Percentiles rank a stretch among this genome's conserved stretches.
Evolutionary conservation across 2,113 vertebrate species (phyloP).

Genomic region (Laticauda laticaudata): DNA sequence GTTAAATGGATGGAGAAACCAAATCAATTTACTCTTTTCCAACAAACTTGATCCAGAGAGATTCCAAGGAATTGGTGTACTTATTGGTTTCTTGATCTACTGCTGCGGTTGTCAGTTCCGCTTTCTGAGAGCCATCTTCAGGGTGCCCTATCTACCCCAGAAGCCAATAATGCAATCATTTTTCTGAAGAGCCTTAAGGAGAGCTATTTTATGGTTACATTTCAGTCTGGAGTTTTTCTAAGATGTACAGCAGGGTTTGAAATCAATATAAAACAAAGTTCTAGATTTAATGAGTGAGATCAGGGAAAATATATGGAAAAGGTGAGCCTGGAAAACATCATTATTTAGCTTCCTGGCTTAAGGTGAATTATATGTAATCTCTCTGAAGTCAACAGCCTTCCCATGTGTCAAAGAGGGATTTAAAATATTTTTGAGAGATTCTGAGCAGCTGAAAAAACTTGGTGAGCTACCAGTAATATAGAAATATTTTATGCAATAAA

Average conservation of each 20-base stretch:
- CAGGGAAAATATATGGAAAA: constrained; percentile 36
- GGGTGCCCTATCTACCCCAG: neutral
- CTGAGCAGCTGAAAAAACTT: neutral
- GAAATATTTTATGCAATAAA: constrained; percentile 3
- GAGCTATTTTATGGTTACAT: constrained; percentile 44
- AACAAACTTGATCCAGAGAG: neutral
- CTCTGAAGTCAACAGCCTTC: neutral
- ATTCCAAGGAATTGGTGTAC: neutral
- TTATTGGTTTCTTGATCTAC: neutral
- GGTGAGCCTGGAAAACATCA: constrained; percentile 15
- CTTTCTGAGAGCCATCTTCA: neutral
- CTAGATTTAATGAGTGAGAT: constrained; percentile 37
- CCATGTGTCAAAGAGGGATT: accelerated
- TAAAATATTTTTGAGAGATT: neutral
- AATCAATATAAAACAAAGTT: constrained; percentile 36
- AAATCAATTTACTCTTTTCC: neutral
- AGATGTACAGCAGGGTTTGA: constrained; percentile 10
- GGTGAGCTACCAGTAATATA: neutral
- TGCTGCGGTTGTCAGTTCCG: neutral
- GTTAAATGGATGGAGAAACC: neutral
- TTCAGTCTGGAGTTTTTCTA: constrained; percentile 50
- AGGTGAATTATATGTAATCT: constrained; percentile 34
- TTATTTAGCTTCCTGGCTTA: neutral
- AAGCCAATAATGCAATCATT: constrained; percentile 16
- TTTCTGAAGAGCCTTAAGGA: constrained; percentile 51